Conservation (phyloP, 2,113 vertebrate species). For the Toxostoma redivivum region DNA sequence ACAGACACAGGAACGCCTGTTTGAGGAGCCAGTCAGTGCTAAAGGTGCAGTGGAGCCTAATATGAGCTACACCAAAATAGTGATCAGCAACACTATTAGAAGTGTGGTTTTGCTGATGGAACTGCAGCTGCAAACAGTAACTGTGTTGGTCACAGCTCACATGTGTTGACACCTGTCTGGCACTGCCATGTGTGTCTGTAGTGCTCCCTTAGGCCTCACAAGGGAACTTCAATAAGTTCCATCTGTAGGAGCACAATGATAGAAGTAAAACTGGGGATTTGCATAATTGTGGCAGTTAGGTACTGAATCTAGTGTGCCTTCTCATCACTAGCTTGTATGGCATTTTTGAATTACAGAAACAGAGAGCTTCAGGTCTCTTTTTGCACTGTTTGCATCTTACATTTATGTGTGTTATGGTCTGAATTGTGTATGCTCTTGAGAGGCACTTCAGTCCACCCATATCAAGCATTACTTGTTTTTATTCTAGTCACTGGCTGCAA, state of each 20-base stretch:
- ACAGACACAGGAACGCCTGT: rapidly evolving
- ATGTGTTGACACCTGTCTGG: neutral
- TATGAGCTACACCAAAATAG: neutral
- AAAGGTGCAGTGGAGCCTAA: neutral
- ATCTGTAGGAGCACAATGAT: rapidly evolving
- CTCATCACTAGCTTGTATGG: neutral
- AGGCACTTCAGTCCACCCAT: neutral
- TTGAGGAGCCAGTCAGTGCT: neutral
- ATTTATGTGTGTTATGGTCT: neutral
- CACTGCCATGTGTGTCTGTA: rapidly evolving
- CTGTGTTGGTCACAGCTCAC: rapidly evolving
- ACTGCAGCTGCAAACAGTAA: neutral
- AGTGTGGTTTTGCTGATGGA: neutral
- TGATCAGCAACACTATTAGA: rapidly evolving
- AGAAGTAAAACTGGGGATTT: rapidly evolving
- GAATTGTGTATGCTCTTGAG: neutral
- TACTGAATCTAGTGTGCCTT: neutral
- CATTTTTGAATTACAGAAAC: neutral
- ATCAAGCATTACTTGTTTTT: neutral
- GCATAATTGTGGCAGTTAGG: neutral
- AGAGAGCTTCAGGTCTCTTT: neutral
- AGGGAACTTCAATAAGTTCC: neutral
- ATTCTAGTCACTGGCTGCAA: neutral
- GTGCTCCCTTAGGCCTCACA: neutral
- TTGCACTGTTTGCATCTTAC: neutral